phyloP scores from a whole-genome alignment of 1,140 invertebrate species.

The Drosophila mojavensis region DNA sequence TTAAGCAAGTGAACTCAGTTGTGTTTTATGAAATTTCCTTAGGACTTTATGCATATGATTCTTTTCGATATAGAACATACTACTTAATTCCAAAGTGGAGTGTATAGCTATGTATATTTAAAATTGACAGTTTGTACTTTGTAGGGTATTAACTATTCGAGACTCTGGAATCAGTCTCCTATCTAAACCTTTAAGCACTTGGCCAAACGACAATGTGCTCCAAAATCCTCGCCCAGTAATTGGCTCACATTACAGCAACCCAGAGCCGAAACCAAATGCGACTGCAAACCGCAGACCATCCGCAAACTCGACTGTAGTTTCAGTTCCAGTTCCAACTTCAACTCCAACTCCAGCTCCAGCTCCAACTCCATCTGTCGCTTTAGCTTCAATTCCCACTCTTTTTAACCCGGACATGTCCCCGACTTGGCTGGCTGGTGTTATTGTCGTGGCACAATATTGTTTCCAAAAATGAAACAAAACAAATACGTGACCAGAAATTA shows the following conservation, averaged over 20 bases:
- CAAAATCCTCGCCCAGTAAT: constrained; percentile 57
- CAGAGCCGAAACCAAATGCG: constrained; percentile 41
- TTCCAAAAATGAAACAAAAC: constrained; percentile 79
- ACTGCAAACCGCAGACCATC: constrained; percentile 38
- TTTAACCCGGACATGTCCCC: constrained; percentile 38
- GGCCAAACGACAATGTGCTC: constrained; percentile 16
- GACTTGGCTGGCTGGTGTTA: constrained; percentile 66
- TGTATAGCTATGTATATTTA: no score
- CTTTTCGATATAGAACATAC: no score
- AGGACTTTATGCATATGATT: no score
- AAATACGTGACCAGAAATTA: constrained; percentile 82
- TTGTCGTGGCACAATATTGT: constrained; percentile 81
- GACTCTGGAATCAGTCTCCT: no score
- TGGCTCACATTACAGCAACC: constrained; percentile 76
- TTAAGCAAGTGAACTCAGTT: background rate
- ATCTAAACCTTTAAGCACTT: constrained; percentile 43
- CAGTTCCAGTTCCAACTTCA: constrained; percentile 13
- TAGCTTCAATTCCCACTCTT: constrained; percentile 28
- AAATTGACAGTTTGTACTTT: no score
- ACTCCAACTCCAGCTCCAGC: background rate
- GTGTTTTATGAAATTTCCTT: no score
- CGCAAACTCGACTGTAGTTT: constrained; percentile 17
- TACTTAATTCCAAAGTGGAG: no score
- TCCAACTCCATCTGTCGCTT: constrained; percentile 3
- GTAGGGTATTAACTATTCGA: no score